phyloP scores from a whole-genome alignment of 1,140 invertebrate genomes.

The Drosophila varians region DNA sequence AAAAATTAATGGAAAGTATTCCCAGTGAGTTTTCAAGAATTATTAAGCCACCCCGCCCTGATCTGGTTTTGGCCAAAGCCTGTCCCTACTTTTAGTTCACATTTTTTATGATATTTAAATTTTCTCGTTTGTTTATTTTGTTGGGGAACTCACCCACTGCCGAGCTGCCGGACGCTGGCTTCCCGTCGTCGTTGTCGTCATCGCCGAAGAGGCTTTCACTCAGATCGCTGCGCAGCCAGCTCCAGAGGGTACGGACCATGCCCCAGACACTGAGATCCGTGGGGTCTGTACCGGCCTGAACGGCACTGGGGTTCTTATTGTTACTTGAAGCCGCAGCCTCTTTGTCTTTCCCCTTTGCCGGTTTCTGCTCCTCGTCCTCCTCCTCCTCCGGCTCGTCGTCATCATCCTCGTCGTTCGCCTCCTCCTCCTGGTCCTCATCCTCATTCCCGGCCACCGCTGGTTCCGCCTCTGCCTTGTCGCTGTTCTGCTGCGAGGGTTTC shows the following conservation, averaged over 20 bases:
- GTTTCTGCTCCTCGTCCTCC: constrained; percentile 28
- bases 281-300: constrained; percentile 52
- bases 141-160: constrained; percentile 63
- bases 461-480: constrained; percentile 41
- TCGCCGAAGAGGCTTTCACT: constrained; percentile 79
- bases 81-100: background rate
- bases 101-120: constrained; percentile 3
- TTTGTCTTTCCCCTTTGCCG: constrained; percentile 34
- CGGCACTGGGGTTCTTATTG: constrained; percentile 59
- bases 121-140: constrained; percentile 6
- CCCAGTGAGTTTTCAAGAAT: background rate
- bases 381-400: constrained; percentile 25
- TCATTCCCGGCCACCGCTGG: constrained; percentile 9
- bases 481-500: constrained; percentile 40
- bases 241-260: constrained; percentile 71
- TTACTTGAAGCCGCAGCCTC: constrained; percentile 25
- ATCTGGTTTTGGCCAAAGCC: background rate
- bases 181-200: constrained; percentile 51
- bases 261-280: constrained; percentile 78
- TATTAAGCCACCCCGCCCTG: background rate
- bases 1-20: background rate
- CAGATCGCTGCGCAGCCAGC: constrained; percentile 74
- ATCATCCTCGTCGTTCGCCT: constrained; percentile 28
- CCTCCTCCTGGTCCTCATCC: constrained; percentile 22
- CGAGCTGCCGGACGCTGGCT: constrained; percentile 46